Conservation (phyloP, 2,888 invertebrate species). For the Leucophenga montana region DNA sequence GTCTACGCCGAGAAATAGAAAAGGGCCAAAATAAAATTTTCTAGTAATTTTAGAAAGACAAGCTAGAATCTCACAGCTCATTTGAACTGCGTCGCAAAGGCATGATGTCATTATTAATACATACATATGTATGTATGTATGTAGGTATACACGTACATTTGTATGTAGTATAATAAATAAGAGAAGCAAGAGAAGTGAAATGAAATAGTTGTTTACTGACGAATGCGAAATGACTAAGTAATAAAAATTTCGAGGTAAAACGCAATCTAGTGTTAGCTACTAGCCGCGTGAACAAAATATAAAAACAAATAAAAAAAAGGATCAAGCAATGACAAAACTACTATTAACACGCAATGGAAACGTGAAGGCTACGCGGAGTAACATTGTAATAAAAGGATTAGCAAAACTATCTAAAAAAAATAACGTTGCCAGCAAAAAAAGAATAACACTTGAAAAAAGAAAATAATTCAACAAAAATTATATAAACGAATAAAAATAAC, state of each 20-base stretch:
- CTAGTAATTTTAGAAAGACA: background rate
- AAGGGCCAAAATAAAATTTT: background rate
- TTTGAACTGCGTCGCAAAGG: background rate
- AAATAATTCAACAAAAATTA: background rate
- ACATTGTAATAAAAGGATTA: background rate
- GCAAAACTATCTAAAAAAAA: background rate
- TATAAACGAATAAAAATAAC: slow-evolving; percentile 61
- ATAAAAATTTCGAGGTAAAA: background rate
- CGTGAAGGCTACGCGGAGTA: background rate
- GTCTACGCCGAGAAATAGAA: too few relatives aligned
- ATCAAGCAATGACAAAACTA: background rate
- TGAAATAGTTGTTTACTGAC: background rate
- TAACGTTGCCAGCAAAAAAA: too few relatives aligned
- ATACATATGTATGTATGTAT: background rate
- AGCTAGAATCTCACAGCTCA: background rate
- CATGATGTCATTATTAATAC: slow-evolving; percentile 15
- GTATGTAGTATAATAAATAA: too few relatives aligned
- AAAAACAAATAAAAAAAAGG: background rate
- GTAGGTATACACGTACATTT: too few relatives aligned
- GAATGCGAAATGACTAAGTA: slow-evolving; percentile 10
- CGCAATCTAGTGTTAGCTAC: background rate
- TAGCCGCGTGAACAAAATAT: background rate
- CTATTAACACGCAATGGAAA: background rate
- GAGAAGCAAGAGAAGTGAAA: too few relatives aligned
- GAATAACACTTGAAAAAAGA: too few relatives aligned